Evolutionary conservation across 2,113 vertebrate genomes (phyloP).

Genomic region (Collichthys lucidus): DNA sequence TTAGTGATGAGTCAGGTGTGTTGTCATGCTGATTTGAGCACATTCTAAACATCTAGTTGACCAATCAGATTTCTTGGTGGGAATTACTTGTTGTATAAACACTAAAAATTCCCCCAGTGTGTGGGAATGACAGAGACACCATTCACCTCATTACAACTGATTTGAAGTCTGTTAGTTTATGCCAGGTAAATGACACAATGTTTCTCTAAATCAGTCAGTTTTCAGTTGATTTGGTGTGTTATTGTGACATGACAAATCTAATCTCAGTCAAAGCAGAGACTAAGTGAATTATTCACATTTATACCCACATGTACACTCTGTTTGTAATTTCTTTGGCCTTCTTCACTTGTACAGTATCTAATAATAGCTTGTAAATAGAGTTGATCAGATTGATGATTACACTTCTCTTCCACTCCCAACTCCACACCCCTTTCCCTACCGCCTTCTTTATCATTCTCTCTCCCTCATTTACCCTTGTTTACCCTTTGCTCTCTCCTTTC

Average conservation of each 20-base stretch:
- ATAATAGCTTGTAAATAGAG: slow-evolving; percentile 21
- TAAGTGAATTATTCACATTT: not conserved
- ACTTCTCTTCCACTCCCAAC: not conserved
- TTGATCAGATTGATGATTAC: slow-evolving; percentile 31
- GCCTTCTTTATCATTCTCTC: slow-evolving; percentile 12
- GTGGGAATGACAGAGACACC: no score
- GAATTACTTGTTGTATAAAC: no score
- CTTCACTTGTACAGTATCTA: not conserved
- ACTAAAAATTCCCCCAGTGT: no score
- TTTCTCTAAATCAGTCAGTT: not conserved
- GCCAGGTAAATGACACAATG: no score
- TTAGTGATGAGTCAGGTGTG: no score
- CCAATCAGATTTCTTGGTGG: no score
- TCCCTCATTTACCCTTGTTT: slow-evolving; percentile 14
- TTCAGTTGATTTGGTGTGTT: slow-evolving; percentile 2
- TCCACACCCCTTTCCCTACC: slow-evolving; percentile 5
- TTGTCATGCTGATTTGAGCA: no score
- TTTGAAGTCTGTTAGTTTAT: no score
- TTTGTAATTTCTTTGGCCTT: not conserved
- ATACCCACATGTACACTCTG: not conserved
- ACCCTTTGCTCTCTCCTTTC: not conserved
- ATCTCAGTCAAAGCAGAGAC: not conserved
- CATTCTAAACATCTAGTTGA: no score
- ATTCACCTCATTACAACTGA: no score
- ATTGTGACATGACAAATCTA: not conserved